Evolutionary conservation across 2,113 vertebrate species (phyloP), one percentile per base, ranked within the genome.

Genomic region (Turnix velox): DNA sequence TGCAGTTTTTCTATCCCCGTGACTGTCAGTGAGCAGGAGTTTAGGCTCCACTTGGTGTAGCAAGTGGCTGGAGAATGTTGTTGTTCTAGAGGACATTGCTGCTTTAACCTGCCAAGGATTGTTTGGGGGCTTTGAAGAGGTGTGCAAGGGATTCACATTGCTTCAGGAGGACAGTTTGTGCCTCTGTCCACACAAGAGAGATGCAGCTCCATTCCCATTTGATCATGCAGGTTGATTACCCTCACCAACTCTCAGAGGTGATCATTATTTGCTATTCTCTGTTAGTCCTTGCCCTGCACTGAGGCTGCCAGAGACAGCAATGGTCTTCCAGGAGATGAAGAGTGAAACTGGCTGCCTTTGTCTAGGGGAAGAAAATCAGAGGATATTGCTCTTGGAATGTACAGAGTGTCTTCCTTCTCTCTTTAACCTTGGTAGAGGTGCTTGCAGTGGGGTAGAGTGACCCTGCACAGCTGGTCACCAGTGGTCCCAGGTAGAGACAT

Each of bases 61-160:
- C 58, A 72, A 39, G 28, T 61, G 37, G 12, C 0, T 0, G 24
- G 27, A 13, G 12, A 68, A 46, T 8, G 2, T 18, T 55, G 23
- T 39, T 18, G 10, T 19, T 82, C 51, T 63, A 52, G n/a, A 66
- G 12, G 9, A 9, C 59, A 7, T 31, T 74, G 16, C 14, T 77
- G 22, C 62, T 77, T 90, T 77, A 39, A 82, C 24, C 30, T 58
- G n/a, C 19, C 37, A 67, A 59, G 39, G 15, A 24, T 37, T 71
- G 43, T 37, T 9, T 13, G 25, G 25, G 18, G 18, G 25, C 15
- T 66, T 82, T 66, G 49, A 39, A 82, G 42, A 76, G 15, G 18
- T 4, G 0, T 61, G 17, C 22, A 31, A 31, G 20, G 65, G 20
- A n/a, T 88, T 80, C 27, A 23, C 24, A 27, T 14, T 37, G 33